A percentile compares a stretch with the other conserved stretches of the same genome.
These are phyloP conservation scores for Gopherus evgoodei DNA, from an alignment of 2,113 vertebrate genomes.

Conservation along the genomic window DNA sequence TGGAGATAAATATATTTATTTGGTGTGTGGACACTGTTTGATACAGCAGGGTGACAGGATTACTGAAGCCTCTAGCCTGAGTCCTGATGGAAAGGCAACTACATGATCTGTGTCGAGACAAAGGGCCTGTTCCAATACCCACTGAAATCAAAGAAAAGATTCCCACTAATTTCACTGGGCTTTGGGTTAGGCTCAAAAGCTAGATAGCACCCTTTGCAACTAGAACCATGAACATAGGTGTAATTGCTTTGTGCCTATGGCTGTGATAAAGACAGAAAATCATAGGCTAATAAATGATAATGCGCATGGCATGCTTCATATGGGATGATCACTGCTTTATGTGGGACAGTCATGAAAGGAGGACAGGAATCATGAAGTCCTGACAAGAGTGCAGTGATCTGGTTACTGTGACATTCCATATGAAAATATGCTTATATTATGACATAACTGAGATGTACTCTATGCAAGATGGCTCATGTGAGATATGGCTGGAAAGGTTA, in stretches of 20 bases:
- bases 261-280: rapidly evolving
- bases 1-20: neutral
- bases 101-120: neutral
- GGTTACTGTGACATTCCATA: neutral
- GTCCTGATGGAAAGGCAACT: neutral
- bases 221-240: rapidly evolving
- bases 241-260: neutral
- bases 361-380: no score
- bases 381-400: neutral
- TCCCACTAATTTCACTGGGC: neutral
- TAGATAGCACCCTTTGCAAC: no score
- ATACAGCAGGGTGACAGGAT: neutral
- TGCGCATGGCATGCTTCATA: rapidly evolving
- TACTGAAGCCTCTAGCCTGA: neutral
- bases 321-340: rapidly evolving
- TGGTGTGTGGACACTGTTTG: no score
- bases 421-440: no score
- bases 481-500: no score
- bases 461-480: no score
- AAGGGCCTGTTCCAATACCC: neutral
- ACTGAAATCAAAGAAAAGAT: neutral
- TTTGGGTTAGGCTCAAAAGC: neutral
- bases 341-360: no score
- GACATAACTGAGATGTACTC: no score
- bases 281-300: neutral